These are phyloP conservation scores for Ascidia mentula DNA, from an alignment of 23 tunicate species.

Conservation along the genomic window DNA sequence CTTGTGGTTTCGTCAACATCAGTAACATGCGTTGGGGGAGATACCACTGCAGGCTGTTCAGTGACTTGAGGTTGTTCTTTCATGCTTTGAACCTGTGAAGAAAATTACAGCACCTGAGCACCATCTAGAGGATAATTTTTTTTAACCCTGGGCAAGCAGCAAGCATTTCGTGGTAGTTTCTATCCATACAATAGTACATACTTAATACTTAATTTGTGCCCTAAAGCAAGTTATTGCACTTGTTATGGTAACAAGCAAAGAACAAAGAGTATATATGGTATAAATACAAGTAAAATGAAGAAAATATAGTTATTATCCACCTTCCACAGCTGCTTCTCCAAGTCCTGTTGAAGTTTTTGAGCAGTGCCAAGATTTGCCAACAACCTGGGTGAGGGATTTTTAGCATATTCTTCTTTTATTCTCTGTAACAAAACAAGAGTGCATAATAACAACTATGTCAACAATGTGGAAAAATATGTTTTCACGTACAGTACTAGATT, in stretches of 20 bases:
- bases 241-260: too few species aligned
- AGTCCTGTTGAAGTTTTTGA: constrained; percentile 74
- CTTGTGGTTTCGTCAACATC: constrained; percentile 21
- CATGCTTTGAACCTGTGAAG: neutral
- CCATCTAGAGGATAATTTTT: neutral
- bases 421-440: constrained; percentile 38
- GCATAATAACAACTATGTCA: too few species aligned
- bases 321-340: constrained; percentile 88
- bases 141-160: neutral
- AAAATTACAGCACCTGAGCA: neutral
- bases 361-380: constrained; percentile 57
- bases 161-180: neutral
- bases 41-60: neutral
- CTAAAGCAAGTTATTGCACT: too few species aligned
- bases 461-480: too few species aligned
- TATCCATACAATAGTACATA: too few species aligned
- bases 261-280: too few species aligned
- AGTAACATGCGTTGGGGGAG: constrained; percentile 6
- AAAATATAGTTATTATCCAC: too few species aligned
- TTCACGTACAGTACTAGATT: too few species aligned
- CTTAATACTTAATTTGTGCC: too few species aligned
- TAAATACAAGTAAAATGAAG: too few species aligned
- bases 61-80: neutral
- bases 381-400: constrained; percentile 53
- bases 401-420: constrained; percentile 90